Evolutionary conservation across 1,140 invertebrate genomes (phyloP).

Genomic region (Wiebesia pumilae): DNA sequence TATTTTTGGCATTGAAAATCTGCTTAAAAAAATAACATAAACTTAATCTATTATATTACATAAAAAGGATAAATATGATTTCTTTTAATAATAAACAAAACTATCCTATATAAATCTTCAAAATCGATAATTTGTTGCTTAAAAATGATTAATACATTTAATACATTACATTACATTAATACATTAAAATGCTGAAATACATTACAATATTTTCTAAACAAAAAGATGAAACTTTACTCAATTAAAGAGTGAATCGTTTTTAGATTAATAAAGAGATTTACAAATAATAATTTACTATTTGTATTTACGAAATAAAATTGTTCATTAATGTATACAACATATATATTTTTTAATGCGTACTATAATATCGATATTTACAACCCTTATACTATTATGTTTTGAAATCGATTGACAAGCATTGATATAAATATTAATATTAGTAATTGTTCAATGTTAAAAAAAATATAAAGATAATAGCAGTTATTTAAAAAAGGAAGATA

Average conservation of each 20-base stretch:
- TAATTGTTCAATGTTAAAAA: not conserved
- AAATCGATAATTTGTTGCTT: not conserved
- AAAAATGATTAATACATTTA: not conserved
- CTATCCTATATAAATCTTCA: not conserved
- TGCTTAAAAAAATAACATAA: not conserved
- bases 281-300: constrained; percentile 9
- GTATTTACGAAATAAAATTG: not conserved
- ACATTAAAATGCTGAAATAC: too few species aligned
- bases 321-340: not conserved
- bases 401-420: not conserved
- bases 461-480: too few species aligned
- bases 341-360: not conserved
- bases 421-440: not conserved
- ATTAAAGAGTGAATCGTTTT: too few species aligned
- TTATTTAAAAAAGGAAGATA: not conserved
- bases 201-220: too few species aligned
- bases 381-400: not conserved
- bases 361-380: constrained; percentile 4
- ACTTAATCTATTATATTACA: constrained; percentile 7
- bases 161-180: too few species aligned
- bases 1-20: not conserved
- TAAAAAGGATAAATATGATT: not conserved
- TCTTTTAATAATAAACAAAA: not conserved
- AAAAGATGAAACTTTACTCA: too few species aligned
- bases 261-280: not conserved